Evolutionary conservation across 2,888 invertebrate species (phyloP).

Genomic region (Cheilosia grossa): DNA sequence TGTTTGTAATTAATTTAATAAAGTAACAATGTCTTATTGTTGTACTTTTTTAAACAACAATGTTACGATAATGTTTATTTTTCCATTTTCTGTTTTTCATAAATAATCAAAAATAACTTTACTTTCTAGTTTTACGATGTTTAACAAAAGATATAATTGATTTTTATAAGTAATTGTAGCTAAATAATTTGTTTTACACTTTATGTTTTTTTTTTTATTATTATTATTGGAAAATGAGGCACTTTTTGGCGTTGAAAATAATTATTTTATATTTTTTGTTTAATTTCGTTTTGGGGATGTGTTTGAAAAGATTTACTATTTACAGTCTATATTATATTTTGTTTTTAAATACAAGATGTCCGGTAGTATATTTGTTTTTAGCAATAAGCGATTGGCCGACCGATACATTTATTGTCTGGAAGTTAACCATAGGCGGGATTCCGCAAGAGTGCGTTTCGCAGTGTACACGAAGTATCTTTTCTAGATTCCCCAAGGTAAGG

Average conservation of each 20-base stretch:
- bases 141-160: conserved; percentile 38
- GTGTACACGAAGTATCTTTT: no score
- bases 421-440: no score
- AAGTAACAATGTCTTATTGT: conserved; percentile 34
- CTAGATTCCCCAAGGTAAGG: no score
- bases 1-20: conserved; percentile 64
- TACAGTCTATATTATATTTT: conserved; percentile 38
- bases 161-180: conserved; percentile 47
- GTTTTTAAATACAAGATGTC: background rate
- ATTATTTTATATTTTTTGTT: conserved; percentile 35
- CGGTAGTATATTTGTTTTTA: background rate
- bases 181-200: conserved; percentile 34
- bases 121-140: background rate
- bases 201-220: conserved; percentile 4
- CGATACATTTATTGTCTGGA: no score
- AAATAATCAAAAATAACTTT: conserved; percentile 24
- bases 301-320: conserved; percentile 27
- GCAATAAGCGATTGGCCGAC: no score
- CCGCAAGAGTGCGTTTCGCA: no score
- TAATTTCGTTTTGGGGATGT: conserved; percentile 6
- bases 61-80: conserved; percentile 35
- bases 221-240: conserved; percentile 61
- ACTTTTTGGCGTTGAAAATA: conserved; percentile 65
- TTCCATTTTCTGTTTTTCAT: conserved; percentile 7
- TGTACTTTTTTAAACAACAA: conserved; percentile 22